Base-by-base conservation (phyloP, 2,113 vertebrate genomes). In the Carettochelys insculpta region DNA sequence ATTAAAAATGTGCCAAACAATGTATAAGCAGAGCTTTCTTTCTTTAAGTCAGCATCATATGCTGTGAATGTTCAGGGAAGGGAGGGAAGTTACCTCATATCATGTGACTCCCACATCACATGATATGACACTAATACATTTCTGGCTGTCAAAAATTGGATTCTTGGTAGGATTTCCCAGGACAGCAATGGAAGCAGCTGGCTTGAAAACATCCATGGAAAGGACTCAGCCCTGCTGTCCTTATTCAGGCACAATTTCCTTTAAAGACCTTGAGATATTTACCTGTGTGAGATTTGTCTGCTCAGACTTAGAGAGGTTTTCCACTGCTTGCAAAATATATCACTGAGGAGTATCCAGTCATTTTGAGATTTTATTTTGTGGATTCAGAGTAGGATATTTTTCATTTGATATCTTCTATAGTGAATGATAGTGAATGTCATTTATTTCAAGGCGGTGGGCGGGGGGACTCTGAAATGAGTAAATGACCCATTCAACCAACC, bases 361-460 rank as follows among this genome's bases (percentile, higher is more conserved):
- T 84, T 90, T 87, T 45, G 77, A 86, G 83, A 79, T 34, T 83
- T 77, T 41, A 90, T 56, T 34, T 73, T 88, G 52, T 19, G 78
- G 50, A 41, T 79, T 79, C 73, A 91, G 17, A 38, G 48, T 16
- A 29, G 29, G 5, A 88, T 86, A 73, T 85, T 52, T n/a, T 92
- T 87, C 56, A 53, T 29, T 65, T 93, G 61, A 77, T 86, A 25
- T 75, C 34, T 76, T 12, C 47, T 84, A 25, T 50, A 85, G 29
- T 2, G 84, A 89, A 89, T 58, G 50, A 25, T 50, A 85, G 29
- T 2, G 84, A 89, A 89, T 58, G 50, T 27, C 56, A 43, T 29
- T 87, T 87, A 14, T 10, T 81, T 82, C 50, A 80, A 82, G 22
- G 27, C n/a, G 87, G 65, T 31, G 61, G 9, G 83, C 92, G 45